phyloP scores from a whole-genome alignment of 2,888 invertebrate genomes.

The Gisinianus flammeolus region DNA sequence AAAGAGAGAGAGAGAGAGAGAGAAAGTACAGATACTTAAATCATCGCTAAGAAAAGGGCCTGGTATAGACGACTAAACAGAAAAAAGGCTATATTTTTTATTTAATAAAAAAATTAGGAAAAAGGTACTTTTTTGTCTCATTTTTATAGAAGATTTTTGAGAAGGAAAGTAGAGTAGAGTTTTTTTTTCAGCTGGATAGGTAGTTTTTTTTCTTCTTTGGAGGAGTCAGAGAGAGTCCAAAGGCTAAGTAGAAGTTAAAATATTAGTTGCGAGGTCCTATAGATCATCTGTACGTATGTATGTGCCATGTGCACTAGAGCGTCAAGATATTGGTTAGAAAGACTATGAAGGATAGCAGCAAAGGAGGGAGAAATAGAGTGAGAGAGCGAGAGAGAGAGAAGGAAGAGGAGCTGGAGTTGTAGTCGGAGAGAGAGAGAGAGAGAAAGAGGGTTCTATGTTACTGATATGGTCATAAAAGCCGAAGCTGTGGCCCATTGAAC shows the following conservation, averaged over 20 bases:
- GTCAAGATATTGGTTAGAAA: conserved; percentile 34
- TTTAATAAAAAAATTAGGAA: too few relatives aligned
- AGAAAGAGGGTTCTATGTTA: conserved; percentile 25
- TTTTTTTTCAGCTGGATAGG: too few relatives aligned
- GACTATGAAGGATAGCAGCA: conserved; percentile 4
- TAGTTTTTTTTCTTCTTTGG: too few relatives aligned
- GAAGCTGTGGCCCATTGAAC: conserved; percentile 49
- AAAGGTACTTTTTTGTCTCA: too few relatives aligned
- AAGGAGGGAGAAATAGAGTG: background rate
- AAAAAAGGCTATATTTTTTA: too few relatives aligned
- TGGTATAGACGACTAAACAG: too few relatives aligned
- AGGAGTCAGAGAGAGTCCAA: background rate
- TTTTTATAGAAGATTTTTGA: too few relatives aligned
- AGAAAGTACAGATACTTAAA: background rate
- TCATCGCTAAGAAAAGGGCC: too few relatives aligned
- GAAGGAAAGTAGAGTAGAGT: too few relatives aligned
- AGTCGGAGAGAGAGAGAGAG: conserved; percentile 20
- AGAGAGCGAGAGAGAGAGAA: conserved; percentile 14
- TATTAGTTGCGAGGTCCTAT: conserved; percentile 35
- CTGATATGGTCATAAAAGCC: conserved; percentile 43
- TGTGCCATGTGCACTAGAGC: conserved; percentile 22
- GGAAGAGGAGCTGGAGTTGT: background rate
- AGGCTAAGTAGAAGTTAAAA: conserved; percentile 38
- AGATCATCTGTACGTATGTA: conserved; percentile 31
- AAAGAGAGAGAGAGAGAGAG: conserved; percentile 10